Percentiles rank a stretch among this genome's conserved stretches.
These are phyloP conservation scores for Thera obeliscata DNA, from an alignment of 2,888 invertebrate genomes.

Conservation along the genomic window DNA sequence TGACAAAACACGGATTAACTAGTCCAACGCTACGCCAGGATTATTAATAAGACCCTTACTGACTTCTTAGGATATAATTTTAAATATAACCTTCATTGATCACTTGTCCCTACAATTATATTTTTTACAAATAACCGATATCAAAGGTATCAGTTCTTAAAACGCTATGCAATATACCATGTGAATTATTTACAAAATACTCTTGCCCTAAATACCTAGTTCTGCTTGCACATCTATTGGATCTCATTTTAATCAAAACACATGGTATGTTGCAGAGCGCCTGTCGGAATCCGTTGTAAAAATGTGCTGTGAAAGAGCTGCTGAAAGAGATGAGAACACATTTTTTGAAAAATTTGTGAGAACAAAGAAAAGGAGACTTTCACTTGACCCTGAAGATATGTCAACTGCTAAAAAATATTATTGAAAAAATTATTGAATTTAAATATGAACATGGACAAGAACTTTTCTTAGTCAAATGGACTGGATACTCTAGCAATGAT, in stretches of 20 bases:
- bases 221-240: slow-evolving; percentile 39
- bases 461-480: slow-evolving; percentile 93
- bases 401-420: slow-evolving; percentile 81
- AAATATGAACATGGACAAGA: slow-evolving; percentile 80
- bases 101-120: neutral
- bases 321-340: slow-evolving; percentile 63
- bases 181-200: slow-evolving; percentile 56
- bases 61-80: no score
- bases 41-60: no score
- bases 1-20: no score
- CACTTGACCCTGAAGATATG: slow-evolving; percentile 55
- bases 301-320: slow-evolving; percentile 72
- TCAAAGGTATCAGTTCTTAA: slow-evolving; percentile 2
- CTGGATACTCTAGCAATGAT: slow-evolving; percentile 87
- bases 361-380: slow-evolving; percentile 61
- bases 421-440: slow-evolving; percentile 90
- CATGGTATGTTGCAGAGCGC: slow-evolving; percentile 85
- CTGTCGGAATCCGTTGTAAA: slow-evolving; percentile 76
- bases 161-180: slow-evolving; percentile 77
- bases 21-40: no score
- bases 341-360: slow-evolving; percentile 67
- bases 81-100: no score
- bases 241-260: slow-evolving; percentile 67
- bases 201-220: slow-evolving; percentile 27
- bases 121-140: neutral